Conservation (phyloP, 2,797 vertebrate genomes). For the Hafferia zeledoni region DNA sequence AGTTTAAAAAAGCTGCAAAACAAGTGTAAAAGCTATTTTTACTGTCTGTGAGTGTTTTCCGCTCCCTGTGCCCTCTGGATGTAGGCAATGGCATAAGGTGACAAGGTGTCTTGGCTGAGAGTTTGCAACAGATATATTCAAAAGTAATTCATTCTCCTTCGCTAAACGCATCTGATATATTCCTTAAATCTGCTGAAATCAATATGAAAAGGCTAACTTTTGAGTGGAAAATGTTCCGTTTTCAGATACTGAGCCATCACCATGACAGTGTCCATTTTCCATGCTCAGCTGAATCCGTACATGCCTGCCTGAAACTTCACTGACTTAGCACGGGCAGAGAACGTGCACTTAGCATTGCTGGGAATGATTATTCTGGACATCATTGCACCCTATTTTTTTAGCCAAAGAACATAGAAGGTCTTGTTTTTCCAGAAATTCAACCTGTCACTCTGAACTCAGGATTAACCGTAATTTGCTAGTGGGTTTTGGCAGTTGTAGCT, state of each 20-base stretch:
- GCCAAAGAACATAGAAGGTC: background rate
- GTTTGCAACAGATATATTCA: background rate
- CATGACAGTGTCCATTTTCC: constrained; percentile 53
- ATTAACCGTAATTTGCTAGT: constrained; percentile 33
- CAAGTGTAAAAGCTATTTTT: background rate
- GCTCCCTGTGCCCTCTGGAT: background rate
- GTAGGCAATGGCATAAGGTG: background rate
- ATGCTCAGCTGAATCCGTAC: background rate
- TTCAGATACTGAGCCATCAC: constrained; percentile 20
- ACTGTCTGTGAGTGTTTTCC: background rate
- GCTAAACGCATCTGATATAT: background rate
- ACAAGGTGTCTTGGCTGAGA: background rate
- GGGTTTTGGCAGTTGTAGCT: constrained; percentile 10
- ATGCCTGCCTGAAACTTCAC: constrained; percentile 23
- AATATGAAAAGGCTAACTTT: constrained; percentile 11
- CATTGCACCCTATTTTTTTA: background rate
- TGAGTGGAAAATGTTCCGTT: background rate
- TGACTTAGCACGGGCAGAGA: background rate
- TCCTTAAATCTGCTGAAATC: constrained; percentile 17
- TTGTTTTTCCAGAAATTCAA: constrained; percentile 48
- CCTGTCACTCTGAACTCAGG: background rate
- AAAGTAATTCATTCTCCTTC: background rate
- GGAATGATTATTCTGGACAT: constrained; percentile 28
- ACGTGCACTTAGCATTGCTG: constrained; percentile 1
- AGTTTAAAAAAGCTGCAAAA: background rate